Conservation (phyloP, 2,797 vertebrate genomes). For the Lutra lutra region DNA sequence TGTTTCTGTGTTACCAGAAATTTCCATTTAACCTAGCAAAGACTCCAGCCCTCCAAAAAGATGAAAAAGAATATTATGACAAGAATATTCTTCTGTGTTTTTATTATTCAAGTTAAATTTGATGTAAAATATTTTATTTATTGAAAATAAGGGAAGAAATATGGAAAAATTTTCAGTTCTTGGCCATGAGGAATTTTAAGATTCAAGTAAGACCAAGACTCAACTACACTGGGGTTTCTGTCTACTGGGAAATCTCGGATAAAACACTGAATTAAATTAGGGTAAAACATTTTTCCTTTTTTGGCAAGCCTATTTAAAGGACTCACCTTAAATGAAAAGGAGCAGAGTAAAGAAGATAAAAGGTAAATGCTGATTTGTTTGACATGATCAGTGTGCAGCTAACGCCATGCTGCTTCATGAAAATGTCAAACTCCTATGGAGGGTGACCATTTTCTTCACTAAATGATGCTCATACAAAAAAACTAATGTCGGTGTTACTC, state of each 20-base stretch:
- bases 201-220: background rate
- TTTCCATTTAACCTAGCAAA: background rate
- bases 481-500: background rate
- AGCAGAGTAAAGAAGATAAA: background rate
- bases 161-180: background rate
- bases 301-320: background rate
- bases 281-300: background rate
- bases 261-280: slow-evolving; percentile 26
- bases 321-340: background rate
- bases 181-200: background rate
- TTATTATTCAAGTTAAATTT: slow-evolving; percentile 17
- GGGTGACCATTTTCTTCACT: background rate
- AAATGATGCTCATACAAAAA: background rate
- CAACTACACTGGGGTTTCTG: background rate
- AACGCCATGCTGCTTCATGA: background rate
- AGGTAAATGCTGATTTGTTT: background rate
- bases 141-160: background rate
- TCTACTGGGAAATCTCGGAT: background rate
- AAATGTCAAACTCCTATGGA: background rate
- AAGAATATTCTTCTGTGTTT: background rate
- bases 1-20: background rate
- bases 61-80: background rate
- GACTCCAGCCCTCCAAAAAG: background rate
- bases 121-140: background rate
- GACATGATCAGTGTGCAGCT: background rate